Base-by-base conservation (phyloP, 2,113 vertebrate species). In the Hucho hucho region DNA sequence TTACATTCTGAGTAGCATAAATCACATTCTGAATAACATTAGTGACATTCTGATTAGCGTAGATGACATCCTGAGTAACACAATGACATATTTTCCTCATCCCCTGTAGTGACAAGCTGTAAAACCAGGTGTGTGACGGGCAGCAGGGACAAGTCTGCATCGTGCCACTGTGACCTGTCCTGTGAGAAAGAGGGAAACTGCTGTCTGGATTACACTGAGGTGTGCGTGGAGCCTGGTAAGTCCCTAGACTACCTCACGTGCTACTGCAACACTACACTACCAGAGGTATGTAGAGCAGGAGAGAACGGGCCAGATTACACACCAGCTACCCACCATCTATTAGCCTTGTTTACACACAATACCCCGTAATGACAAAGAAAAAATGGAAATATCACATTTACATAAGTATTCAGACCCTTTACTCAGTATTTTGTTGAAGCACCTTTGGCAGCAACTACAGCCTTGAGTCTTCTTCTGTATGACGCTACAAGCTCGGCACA, bases 131-230 rank as follows among this genome's bases (percentile, higher is more conserved):
- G 74, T 63, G 46, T 63, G 14, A 69, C 28, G 0, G 49, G 49
- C 16, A 26, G 18, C 32, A 83, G 61, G 58, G 77, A 65, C 49
- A 67, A 26, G 26, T 3, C 11, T 11, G 59, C 69, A 2, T 26
- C 20, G 26, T 77, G 65, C 75, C 16, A 7, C 43, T 83, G 84
- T 66, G 78, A 83, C 2, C 18, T 73, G 4, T 59, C 64, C 6
- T 84, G 84, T 72, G 61, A 71, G 22, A 43, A 69, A 65, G 69
- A 75, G 61, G 68, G 72, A 20, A 74, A 16, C 47, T 85, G 83
- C 70, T 82, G 82, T 73, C 59, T 67, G 69, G 82, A 79, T 75
- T 84, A 75, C 73, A 12, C 78, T 65, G 78, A 79, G 69, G 72
- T 81, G n/a, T 74, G 79, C 61, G 12, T 82, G 59, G 26, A 65